Percentiles rank a stretch among this genome's conserved stretches.
Evolutionary conservation across 1,140 invertebrate species (phyloP).

Genomic region (Ganaspis sp.): DNA sequence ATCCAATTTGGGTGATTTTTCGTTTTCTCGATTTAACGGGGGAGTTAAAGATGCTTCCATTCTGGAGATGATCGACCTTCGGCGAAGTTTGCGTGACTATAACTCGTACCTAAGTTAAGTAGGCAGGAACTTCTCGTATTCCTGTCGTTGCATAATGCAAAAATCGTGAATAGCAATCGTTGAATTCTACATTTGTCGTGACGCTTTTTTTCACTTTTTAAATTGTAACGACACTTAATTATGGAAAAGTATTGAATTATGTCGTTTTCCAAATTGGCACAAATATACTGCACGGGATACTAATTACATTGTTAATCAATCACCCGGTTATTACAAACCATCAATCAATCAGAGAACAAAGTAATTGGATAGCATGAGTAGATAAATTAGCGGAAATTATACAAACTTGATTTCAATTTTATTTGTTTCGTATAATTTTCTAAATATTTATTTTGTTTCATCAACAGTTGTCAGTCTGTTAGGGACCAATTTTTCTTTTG

Average conservation of each 20-base stretch:
- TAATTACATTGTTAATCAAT: slow-evolving; percentile 15
- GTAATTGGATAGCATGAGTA: slow-evolving; percentile 1
- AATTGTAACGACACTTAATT: not conserved
- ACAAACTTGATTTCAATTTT: not conserved
- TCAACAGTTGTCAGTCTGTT: no score
- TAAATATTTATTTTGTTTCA: no score
- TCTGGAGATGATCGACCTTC: slow-evolving; percentile 7
- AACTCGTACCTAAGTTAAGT: slow-evolving; percentile 24
- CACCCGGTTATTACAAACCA: slow-evolving; percentile 2
- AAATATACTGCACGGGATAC: not conserved
- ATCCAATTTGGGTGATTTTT: not conserved
- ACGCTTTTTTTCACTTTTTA: not conserved
- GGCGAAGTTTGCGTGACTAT: slow-evolving; percentile 23
- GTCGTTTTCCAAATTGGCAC: not conserved
- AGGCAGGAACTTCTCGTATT: slow-evolving; percentile 19
- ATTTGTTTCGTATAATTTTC: no score
- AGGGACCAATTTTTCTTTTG: no score
- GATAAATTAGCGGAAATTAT: not conserved
- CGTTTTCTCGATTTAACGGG: not conserved
- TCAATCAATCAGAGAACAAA: slow-evolving; percentile 20
- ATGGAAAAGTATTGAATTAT: not conserved
- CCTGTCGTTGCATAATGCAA: slow-evolving; percentile 29
- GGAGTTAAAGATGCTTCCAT: slow-evolving; percentile 1
- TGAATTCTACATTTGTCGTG: slow-evolving; percentile 9
- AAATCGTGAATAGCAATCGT: slow-evolving; percentile 10